Percentiles rank a stretch among this genome's conserved stretches.
These are phyloP conservation scores for Myripristis murdjan DNA, from an alignment of 2,797 vertebrate species.

Conservation along the genomic window DNA sequence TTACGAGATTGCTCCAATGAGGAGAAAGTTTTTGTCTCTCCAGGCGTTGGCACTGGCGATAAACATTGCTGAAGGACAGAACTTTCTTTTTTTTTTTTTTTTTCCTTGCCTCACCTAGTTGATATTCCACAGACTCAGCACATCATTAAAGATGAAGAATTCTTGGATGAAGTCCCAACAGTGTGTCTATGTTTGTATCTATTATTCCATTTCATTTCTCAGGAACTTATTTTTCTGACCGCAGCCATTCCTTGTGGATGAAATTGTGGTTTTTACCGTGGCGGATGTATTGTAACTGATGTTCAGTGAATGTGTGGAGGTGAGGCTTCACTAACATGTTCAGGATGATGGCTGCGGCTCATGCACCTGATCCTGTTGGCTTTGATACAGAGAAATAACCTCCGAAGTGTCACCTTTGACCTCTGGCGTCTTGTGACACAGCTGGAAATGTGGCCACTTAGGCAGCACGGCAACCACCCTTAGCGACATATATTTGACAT, in stretches of 20 bases:
- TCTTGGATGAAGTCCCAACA: conserved; percentile 56
- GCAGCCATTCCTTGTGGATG: conserved; percentile 17
- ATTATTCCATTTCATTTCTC: conserved; percentile 52
- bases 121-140: conserved; percentile 68
- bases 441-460: conserved; percentile 41
- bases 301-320: conserved; percentile 3
- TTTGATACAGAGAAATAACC: conserved; percentile 44
- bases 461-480: background rate
- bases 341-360: conserved; percentile 20
- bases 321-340: conserved; percentile 30
- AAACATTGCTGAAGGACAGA: conserved; percentile 61
- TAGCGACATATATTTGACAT: conserved; percentile 27
- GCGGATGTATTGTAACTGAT: conserved; percentile 2
- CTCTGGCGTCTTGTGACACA: conserved; percentile 43
- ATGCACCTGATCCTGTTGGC: conserved; percentile 71
- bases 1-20: conserved; percentile 22
- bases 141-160: conserved; percentile 62
- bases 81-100: conserved; percentile 15
- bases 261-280: conserved; percentile 22
- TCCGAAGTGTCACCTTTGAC: conserved; percentile 62
- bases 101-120: conserved; percentile 50
- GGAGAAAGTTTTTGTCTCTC: conserved; percentile 26
- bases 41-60: conserved; percentile 25
- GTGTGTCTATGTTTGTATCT: conserved; percentile 35
- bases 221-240: conserved; percentile 19